phyloP scores from a whole-genome alignment of 1,140 invertebrate genomes.

The Vollenhovia emeryi region DNA sequence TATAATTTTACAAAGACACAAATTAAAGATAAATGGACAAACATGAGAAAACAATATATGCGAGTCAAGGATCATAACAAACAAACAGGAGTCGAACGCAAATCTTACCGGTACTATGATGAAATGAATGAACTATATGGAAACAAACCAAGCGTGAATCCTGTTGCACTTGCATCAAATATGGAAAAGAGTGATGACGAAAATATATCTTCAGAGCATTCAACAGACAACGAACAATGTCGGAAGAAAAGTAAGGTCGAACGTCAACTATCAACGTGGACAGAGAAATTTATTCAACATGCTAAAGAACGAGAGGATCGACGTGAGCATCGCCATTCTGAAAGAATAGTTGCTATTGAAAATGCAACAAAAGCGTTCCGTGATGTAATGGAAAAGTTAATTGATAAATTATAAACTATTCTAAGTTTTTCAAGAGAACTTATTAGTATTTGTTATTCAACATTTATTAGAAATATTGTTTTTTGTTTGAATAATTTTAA shows the following conservation, averaged over 20 bases:
- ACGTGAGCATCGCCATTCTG: background rate
- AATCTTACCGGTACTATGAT: background rate
- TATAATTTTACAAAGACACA: background rate
- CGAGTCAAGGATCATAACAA: background rate
- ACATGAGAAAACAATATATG: background rate
- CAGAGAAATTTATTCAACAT: background rate
- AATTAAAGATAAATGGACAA: conserved; percentile 19
- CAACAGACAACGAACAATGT: background rate
- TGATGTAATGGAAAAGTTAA: background rate
- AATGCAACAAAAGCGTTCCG: background rate
- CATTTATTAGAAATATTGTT: too few species aligned
- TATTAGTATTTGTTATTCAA: too few species aligned
- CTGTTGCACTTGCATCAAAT: background rate
- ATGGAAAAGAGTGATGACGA: background rate
- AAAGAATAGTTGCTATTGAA: background rate
- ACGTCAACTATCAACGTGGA: background rate
- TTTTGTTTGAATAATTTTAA: too few species aligned
- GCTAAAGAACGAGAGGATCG: background rate
- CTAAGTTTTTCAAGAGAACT: too few species aligned
- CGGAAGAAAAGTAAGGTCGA: background rate
- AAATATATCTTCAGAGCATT: background rate
- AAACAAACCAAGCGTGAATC: background rate
- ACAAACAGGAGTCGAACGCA: background rate
- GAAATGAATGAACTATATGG: background rate
- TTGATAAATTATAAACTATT: background rate